Conservation (phyloP, 2,888 invertebrate species). For the Oscheius myriophilus region DNA sequence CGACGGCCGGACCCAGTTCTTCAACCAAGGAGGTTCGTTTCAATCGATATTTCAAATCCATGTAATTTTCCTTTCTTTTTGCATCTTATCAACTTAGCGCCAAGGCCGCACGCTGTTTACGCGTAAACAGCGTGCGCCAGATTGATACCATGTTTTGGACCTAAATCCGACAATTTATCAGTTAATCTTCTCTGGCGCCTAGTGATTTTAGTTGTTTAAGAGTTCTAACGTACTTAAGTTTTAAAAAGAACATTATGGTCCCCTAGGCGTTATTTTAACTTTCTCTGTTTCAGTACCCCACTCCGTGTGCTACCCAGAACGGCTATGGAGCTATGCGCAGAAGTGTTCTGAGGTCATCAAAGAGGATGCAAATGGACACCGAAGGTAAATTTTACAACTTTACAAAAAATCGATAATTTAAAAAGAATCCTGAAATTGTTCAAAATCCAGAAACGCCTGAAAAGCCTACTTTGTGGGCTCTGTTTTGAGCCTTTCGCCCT, state of each 20-base stretch:
- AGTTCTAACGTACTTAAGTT: too few relatives aligned
- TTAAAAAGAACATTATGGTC: not conserved
- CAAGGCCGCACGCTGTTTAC: too few relatives aligned
- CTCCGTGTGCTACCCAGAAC: constrained; percentile 28
- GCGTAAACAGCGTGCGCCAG: too few relatives aligned
- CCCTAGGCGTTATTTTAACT: not conserved
- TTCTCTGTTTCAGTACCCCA: not conserved
- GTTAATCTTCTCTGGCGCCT: not conserved
- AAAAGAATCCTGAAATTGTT: too few relatives aligned
- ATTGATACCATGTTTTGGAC: not conserved
- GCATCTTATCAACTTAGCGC: not conserved
- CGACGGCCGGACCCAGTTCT: constrained; percentile 13
- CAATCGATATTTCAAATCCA: constrained; percentile 7
- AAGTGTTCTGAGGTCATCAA: constrained; percentile 47
- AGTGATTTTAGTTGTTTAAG: not conserved
- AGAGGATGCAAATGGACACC: constrained; percentile 35
- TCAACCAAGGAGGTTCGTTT: not conserved
- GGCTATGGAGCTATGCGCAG: constrained; percentile 50
- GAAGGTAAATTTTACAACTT: constrained; percentile 17
- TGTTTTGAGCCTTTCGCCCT: too few relatives aligned
- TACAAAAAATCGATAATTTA: too few relatives aligned
- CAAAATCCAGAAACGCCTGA: not conserved
- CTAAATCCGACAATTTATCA: not conserved
- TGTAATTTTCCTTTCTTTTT: not conserved
- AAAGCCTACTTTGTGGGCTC: not conserved